Conservation (phyloP, 1,140 invertebrate species). For the Lineus longissimus region DNA sequence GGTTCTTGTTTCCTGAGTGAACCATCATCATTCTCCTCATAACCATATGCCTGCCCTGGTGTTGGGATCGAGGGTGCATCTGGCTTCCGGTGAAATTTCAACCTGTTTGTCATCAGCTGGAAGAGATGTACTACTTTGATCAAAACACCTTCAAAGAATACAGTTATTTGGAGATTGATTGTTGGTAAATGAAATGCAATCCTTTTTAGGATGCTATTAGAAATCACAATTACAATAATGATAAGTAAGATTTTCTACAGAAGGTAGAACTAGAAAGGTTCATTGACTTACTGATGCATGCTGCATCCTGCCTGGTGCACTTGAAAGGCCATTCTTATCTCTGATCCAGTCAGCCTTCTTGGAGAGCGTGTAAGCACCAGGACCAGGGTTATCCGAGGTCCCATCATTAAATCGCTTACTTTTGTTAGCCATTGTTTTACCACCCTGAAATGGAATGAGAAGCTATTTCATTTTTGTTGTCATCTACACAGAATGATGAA, state of each 20-base stretch:
- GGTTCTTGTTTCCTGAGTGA: constrained; percentile 48
- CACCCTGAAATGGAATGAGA: constrained; percentile 35
- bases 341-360: constrained; percentile 12
- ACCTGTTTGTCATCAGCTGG: constrained; percentile 39
- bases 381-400: constrained; percentile 19
- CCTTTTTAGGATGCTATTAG: neutral
- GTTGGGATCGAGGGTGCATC: constrained; percentile 52
- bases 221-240: neutral
- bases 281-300: too few species aligned
- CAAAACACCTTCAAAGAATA: neutral
- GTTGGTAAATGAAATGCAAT: neutral
- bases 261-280: too few species aligned
- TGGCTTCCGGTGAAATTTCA: constrained; percentile 49
- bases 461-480: too few species aligned
- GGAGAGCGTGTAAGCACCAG: constrained; percentile 21
- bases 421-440: constrained; percentile 40
- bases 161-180: neutral
- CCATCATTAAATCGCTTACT: neutral
- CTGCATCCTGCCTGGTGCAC: too few species aligned
- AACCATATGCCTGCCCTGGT: constrained; percentile 50
- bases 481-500: too few species aligned
- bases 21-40: constrained; percentile 53
- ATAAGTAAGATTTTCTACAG: neutral
- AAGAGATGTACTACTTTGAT: constrained; percentile 10
- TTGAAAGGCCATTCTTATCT: neutral